A percentile compares a stretch with the other conserved stretches of the same genome.
phyloP scores from a whole-genome alignment of 2,113 vertebrate genomes.

The Craseonycteris thonglongyai region DNA sequence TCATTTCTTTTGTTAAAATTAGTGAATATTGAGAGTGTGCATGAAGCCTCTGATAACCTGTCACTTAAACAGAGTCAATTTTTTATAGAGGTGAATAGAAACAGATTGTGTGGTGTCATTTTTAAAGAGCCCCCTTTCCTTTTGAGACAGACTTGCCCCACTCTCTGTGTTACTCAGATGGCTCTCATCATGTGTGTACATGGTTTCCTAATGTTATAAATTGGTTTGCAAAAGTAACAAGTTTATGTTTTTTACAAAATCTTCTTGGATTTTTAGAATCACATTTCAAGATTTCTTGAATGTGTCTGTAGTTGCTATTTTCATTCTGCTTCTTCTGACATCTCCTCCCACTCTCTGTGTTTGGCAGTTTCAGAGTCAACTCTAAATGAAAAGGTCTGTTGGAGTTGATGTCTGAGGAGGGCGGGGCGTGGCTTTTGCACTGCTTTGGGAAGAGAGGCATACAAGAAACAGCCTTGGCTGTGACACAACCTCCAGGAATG shows the following conservation, averaged over 20 bases:
- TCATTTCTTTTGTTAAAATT: background rate
- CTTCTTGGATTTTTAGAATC: background rate
- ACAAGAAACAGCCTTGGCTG: background rate
- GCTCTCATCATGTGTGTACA: background rate
- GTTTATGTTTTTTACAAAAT: background rate
- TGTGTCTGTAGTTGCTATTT: background rate
- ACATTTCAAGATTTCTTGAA: background rate
- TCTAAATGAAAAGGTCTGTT: background rate
- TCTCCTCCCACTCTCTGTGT: background rate
- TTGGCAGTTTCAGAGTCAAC: background rate
- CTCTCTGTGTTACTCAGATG: background rate
- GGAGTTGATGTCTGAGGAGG: background rate
- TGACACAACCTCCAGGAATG: background rate
- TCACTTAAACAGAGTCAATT: constrained; percentile 37
- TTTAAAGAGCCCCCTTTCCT: background rate
- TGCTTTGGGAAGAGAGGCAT: background rate
- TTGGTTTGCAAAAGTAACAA: background rate
- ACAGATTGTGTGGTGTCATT: background rate
- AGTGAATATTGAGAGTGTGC: background rate
- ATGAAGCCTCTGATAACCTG: background rate
- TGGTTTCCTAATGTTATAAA: background rate
- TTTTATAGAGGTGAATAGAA: constrained; percentile 26
- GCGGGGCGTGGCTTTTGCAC: background rate
- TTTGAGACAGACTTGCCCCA: background rate
- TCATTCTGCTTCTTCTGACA: background rate